phyloP scores from a whole-genome alignment of 2,888 invertebrate genomes.

The Drosophila putrida region DNA sequence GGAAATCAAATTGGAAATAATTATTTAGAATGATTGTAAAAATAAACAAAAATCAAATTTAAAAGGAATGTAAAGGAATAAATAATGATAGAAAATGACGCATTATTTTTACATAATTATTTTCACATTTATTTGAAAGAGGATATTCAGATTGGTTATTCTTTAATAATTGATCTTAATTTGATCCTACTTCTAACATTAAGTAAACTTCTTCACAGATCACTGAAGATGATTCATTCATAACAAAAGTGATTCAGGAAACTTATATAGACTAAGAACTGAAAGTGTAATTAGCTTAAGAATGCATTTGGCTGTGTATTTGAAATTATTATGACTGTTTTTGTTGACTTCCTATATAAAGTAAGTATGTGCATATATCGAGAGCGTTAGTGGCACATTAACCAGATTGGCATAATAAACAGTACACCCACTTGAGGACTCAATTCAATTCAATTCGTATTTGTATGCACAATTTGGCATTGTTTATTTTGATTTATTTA shows the following conservation, averaged over 20 bases:
- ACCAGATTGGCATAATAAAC: constrained; percentile 52
- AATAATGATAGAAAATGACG: no score
- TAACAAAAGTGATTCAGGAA: constrained; percentile 5
- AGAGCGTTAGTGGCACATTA: constrained; percentile 65
- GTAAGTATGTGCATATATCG: constrained; percentile 2
- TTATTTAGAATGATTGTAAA: not conserved
- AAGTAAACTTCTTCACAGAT: not conserved
- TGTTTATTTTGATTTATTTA: constrained; percentile 23
- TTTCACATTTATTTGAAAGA: not conserved
- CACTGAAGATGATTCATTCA: constrained; percentile 1
- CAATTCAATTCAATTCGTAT: constrained; percentile 38
- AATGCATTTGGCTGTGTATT: constrained; percentile 1
- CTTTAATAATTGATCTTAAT: not conserved
- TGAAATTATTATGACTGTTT: constrained; percentile 11
- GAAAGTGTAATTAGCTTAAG: constrained; percentile 2
- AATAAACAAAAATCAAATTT: not conserved
- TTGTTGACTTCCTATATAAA: constrained; percentile 35
- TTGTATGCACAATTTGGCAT: constrained; percentile 62
- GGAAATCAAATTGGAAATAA: constrained; percentile 10
- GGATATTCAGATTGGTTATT: not conserved
- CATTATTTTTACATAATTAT: no score
- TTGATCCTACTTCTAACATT: no score
- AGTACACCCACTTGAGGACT: constrained; percentile 41
- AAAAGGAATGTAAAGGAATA: not conserved
- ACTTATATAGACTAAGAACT: not conserved